These are phyloP conservation scores for Cydia strobilella DNA, from an alignment of 1,140 invertebrate genomes.

Conservation along the genomic window DNA sequence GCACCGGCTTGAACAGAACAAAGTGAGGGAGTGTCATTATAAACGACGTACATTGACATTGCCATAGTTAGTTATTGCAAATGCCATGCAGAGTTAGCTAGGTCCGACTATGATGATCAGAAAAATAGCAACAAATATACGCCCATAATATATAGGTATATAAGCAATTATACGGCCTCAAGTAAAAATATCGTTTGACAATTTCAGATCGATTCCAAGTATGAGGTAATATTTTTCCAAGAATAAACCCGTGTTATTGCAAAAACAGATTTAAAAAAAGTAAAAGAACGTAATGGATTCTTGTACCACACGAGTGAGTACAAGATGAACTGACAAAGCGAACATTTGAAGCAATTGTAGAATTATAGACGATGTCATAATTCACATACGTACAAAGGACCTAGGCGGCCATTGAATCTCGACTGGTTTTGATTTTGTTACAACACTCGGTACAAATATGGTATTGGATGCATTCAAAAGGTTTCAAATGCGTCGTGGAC, in stretches of 20 bases:
- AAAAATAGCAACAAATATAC: no score
- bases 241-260: not conserved
- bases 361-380: slow-evolving; percentile 40
- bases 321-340: slow-evolving; percentile 21
- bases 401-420: not conserved
- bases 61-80: no score
- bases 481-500: not conserved
- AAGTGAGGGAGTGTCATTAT: no score
- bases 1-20: no score
- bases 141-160: no score
- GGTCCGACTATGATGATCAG: no score
- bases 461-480: not conserved
- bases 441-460: slow-evolving; percentile 17
- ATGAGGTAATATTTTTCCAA: not conserved
- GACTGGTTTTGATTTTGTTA: slow-evolving; percentile 21
- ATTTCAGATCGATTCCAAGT: no score
- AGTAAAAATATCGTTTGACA: no score
- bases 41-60: no score
- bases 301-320: not conserved
- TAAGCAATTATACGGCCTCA: no score
- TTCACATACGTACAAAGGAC: slow-evolving; percentile 37
- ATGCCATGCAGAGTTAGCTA: no score
- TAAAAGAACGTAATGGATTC: not conserved
- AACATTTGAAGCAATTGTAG: slow-evolving; percentile 39
- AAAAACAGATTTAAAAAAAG: not conserved